Evolutionary conservation across 2,113 vertebrate genomes (phyloP).

Genomic region (Climacteris rufus): DNA sequence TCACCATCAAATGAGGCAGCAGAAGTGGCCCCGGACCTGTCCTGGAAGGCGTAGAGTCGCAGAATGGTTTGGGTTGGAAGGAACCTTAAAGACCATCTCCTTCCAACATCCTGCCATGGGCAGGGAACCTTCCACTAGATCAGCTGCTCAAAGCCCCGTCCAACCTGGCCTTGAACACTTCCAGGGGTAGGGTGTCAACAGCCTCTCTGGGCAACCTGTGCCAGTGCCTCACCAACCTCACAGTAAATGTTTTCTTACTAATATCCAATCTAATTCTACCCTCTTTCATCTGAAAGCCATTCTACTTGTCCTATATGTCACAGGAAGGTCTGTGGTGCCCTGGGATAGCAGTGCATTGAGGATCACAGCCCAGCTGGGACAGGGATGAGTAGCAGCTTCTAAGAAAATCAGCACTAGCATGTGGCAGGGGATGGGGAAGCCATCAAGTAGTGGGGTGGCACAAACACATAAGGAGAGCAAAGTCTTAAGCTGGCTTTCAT

Average conservation of each 20-base stretch:
- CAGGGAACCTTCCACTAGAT: background rate
- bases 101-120: background rate
- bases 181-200: background rate
- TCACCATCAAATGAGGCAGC: background rate
- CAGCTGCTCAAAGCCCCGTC: background rate
- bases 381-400: background rate
- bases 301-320: fast-evolving
- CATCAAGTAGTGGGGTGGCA: background rate
- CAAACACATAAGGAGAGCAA: background rate
- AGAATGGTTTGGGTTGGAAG: background rate
- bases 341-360: fast-evolving
- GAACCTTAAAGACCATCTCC: background rate
- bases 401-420: background rate
- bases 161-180: background rate
- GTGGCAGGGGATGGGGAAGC: background rate
- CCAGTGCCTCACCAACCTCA: background rate
- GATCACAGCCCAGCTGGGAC: background rate
- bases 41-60: background rate
- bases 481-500: background rate
- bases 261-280: background rate
- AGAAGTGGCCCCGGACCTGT: background rate
- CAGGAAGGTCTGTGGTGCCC: background rate
- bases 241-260: background rate
- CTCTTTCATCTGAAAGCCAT: background rate
- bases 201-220: background rate